Conservation (phyloP, 2,113 vertebrate species). For the Chinchilla lanigera region DNA sequence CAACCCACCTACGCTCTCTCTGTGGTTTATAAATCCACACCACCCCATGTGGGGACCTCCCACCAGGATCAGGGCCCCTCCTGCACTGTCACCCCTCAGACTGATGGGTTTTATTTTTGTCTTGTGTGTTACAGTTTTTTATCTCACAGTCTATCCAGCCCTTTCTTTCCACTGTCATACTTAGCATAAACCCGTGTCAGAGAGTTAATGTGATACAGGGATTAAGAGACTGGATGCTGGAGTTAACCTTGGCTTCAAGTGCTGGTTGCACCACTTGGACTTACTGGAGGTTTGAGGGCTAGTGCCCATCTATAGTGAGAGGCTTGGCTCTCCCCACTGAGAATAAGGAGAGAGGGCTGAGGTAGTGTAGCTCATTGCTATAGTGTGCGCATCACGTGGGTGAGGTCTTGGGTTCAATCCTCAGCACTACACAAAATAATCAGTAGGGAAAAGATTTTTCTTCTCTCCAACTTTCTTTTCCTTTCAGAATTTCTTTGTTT, state of each 20-base stretch:
- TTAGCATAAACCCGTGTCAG: background rate
- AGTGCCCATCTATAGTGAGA: background rate
- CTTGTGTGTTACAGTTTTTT: background rate
- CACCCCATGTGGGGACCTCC: rapidly evolving
- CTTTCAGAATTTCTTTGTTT: conserved; percentile 18
- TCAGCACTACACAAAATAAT: background rate
- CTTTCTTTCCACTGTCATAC: background rate
- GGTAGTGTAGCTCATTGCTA: background rate
- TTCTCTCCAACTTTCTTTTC: background rate
- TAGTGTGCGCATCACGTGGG: background rate
- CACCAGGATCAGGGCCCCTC: background rate
- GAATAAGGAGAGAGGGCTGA: background rate
- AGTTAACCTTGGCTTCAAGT: background rate
- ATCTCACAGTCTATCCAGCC: background rate
- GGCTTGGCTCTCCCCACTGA: background rate
- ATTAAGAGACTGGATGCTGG: background rate
- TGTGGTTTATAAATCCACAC: rapidly evolving
- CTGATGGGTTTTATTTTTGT: background rate
- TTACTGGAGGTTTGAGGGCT: background rate
- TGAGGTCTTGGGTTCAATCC: background rate
- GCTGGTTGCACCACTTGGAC: background rate
- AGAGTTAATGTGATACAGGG: background rate
- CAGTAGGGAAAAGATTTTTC: background rate
- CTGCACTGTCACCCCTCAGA: background rate
- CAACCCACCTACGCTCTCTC: background rate